These are phyloP conservation scores for Molossus alvarezi DNA, from an alignment of 2,797 vertebrate genomes.

Conservation along the genomic window DNA sequence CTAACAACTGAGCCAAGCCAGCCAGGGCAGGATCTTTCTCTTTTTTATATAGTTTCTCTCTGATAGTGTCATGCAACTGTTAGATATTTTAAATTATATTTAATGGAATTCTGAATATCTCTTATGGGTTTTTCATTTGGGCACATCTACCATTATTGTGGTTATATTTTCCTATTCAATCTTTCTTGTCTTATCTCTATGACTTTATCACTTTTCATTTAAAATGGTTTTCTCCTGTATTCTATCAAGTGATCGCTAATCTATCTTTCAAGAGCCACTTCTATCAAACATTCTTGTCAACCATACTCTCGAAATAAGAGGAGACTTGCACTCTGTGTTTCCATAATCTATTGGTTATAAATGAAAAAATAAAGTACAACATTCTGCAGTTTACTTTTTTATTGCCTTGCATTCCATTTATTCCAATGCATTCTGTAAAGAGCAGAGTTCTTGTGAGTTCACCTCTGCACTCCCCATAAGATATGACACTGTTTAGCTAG, in stretches of 20 bases:
- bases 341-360: neutral
- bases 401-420: neutral
- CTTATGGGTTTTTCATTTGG: neutral
- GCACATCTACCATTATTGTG: neutral
- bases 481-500: neutral
- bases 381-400: neutral
- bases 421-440: neutral
- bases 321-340: neutral
- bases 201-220: neutral
- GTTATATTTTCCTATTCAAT: neutral
- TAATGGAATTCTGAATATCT: neutral
- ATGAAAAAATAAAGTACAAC: neutral
- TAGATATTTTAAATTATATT: conserved; percentile 40
- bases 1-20: too few species aligned
- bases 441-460: neutral
- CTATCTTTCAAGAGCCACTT: neutral
- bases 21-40: neutral
- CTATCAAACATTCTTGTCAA: neutral
- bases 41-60: neutral
- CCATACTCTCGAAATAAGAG: neutral
- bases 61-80: neutral
- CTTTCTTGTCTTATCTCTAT: neutral
- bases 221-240: neutral
- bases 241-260: neutral
- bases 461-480: neutral